phyloP scores from a whole-genome alignment of 2,797 vertebrate genomes.

The Sebastes miniatus region DNA sequence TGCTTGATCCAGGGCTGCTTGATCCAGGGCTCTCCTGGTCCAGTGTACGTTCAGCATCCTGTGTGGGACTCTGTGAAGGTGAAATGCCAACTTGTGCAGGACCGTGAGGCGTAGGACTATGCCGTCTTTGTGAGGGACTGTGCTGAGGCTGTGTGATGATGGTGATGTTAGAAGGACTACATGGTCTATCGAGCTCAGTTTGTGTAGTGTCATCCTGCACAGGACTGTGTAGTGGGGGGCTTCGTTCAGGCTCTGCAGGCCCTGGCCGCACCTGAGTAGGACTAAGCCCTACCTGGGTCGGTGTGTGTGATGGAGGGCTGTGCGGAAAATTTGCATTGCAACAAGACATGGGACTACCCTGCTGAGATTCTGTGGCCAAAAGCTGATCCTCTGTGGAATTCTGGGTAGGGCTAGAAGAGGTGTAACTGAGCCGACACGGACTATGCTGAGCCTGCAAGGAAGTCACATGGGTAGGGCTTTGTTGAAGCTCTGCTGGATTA shows the following conservation, averaged over 20 bases:
- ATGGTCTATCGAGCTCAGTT: not conserved
- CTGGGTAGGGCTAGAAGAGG: not conserved
- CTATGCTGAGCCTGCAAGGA: not conserved
- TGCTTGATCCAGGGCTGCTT: conserved; percentile 5
- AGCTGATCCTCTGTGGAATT: conserved; percentile 3
- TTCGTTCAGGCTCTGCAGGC: not conserved
- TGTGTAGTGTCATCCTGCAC: not conserved
- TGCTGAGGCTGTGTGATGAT: conserved; percentile 1
- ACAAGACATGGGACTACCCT: not conserved
- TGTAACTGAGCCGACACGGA: not conserved
- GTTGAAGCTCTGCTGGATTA: not conserved
- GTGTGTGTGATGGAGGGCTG: conserved; percentile 6
- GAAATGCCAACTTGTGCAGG: conserved; percentile 12
- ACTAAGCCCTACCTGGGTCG: not conserved
- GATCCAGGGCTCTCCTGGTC: conserved; percentile 44
- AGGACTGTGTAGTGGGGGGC: conserved; percentile 1
- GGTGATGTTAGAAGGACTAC: not conserved
- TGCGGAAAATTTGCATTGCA: conserved; percentile 3
- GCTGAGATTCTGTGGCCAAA: not conserved
- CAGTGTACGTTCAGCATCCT: conserved; percentile 46
- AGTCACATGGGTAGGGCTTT: not conserved
- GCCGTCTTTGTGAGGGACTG: not conserved
- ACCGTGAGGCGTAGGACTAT: not conserved
- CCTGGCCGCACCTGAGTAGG: not conserved
- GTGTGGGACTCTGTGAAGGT: conserved; percentile 5